These are phyloP conservation scores for Chiloscyllium punctatum DNA, from an alignment of 2,797 vertebrate genomes.

Conservation along the genomic window DNA sequence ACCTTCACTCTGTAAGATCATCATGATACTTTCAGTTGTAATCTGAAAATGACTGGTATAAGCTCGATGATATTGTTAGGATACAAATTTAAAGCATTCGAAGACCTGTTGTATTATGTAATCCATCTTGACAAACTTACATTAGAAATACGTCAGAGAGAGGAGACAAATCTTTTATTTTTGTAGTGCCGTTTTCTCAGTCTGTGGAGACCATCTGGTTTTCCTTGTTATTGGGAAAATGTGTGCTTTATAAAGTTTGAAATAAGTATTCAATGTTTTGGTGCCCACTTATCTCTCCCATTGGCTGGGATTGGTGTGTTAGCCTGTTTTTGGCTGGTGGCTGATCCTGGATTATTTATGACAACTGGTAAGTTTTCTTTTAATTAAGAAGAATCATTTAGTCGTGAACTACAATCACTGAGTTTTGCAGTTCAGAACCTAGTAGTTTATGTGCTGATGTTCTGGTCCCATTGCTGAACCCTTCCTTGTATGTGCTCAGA, in stretches of 20 bases:
- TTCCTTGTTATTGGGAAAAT: not conserved
- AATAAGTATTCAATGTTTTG: not conserved
- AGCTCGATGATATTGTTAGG: not conserved
- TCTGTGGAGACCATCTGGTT: not conserved
- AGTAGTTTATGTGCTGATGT: not conserved
- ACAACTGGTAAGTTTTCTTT: not conserved
- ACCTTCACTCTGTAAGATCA: not conserved
- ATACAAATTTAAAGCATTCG: not conserved
- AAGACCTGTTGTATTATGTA: not conserved
- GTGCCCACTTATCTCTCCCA: not conserved
- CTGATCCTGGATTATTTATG: not conserved
- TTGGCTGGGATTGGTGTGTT: not conserved
- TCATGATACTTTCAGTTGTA: not conserved
- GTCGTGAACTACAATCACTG: not conserved
- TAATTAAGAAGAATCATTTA: not conserved
- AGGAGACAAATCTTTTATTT: not conserved
- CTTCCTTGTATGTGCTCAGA: not conserved
- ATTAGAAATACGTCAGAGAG: not conserved
- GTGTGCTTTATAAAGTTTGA: not conserved
- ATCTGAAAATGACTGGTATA: not conserved
- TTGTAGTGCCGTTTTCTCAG: not conserved
- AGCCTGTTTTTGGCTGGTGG: not conserved
- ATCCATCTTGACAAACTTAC: not conserved
- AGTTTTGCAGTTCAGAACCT: not conserved
- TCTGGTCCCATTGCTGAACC: not conserved